Conservation (phyloP, 2,797 vertebrate genomes). For the Hirundo rustica region DNA sequence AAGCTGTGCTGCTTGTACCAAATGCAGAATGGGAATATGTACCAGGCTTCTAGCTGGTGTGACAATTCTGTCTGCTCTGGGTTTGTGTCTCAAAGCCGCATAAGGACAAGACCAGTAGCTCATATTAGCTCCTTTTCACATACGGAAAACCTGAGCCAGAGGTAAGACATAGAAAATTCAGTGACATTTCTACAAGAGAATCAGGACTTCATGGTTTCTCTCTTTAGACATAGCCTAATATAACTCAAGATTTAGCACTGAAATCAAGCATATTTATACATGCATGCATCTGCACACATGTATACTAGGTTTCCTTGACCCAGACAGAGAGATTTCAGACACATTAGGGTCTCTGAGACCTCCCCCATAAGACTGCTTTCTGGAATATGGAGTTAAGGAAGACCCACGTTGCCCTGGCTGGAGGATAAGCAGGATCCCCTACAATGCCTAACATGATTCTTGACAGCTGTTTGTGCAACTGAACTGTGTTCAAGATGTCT, state of each 20-base stretch:
- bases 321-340: neutral
- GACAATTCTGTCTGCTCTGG: neutral
- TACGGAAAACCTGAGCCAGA: neutral
- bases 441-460: neutral
- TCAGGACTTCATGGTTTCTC: neutral
- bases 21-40: neutral
- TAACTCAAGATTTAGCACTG: neutral
- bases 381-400: neutral
- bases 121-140: neutral
- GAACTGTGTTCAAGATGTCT: neutral
- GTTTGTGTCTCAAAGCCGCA: neutral
- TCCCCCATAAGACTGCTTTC: neutral
- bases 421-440: neutral
- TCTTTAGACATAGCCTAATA: neutral
- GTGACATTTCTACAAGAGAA: neutral
- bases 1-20: neutral
- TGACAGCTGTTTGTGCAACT: neutral
- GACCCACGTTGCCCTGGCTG: neutral
- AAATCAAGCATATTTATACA: neutral
- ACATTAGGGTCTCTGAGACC: neutral
- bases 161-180: neutral
- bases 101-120: neutral
- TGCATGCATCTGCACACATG: rapidly evolving
- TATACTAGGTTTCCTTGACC: neutral
- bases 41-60: neutral